Conservation (phyloP, 2,888 invertebrate species). For the Polymixis lichenea region DNA sequence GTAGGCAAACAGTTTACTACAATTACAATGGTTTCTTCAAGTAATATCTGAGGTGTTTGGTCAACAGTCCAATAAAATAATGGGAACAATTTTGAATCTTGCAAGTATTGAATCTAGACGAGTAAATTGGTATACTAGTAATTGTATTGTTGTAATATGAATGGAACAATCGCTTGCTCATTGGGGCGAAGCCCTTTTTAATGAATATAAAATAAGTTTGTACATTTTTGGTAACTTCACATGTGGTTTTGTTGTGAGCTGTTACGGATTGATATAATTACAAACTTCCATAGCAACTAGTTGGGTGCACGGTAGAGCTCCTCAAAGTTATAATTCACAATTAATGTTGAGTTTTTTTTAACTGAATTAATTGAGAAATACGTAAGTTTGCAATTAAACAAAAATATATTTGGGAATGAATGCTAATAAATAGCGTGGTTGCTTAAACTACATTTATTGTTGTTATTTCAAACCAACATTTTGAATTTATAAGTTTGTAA, state of each 20-base stretch:
- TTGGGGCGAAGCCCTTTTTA: background rate
- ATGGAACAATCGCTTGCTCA: conserved; percentile 15
- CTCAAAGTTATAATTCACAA: background rate
- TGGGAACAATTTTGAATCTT: background rate
- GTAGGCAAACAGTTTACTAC: background rate
- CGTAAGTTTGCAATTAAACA: background rate
- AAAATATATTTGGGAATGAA: background rate
- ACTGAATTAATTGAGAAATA: background rate
- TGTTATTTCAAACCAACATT: background rate
- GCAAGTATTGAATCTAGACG: background rate
- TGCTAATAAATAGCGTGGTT: background rate
- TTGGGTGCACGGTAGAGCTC: background rate
- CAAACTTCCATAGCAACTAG: background rate
- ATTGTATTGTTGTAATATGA: background rate
- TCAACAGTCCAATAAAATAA: background rate
- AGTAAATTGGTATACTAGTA: background rate
- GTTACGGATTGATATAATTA: background rate
- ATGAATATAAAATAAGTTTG: background rate
- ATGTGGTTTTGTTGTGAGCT: background rate
- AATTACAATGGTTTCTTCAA: background rate
- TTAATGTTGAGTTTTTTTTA: background rate
- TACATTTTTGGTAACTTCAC: background rate
- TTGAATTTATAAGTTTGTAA: background rate
- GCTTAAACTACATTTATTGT: background rate
- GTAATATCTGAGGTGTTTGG: background rate